Conservation (phyloP, 1,140 invertebrate genomes). For the Druon quercuslanigerum region DNA sequence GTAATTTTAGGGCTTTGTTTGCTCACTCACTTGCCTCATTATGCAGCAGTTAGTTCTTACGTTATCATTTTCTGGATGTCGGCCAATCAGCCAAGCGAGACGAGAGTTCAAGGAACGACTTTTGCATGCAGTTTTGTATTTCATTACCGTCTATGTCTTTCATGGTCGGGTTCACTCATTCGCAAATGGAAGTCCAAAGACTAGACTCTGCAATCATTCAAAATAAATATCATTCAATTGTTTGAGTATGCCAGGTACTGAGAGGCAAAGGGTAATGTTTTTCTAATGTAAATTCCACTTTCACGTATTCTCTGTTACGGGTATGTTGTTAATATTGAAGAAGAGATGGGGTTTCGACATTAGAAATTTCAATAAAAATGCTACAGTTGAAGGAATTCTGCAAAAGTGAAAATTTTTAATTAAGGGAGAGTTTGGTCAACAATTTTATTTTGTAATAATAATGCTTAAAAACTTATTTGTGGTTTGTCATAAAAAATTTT, state of each 20-base stretch:
- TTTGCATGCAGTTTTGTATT: slow-evolving; percentile 14
- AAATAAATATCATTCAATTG: slow-evolving; percentile 7
- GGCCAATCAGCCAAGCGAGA: slow-evolving; percentile 5
- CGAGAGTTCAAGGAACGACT: slow-evolving; percentile 14
- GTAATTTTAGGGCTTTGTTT: slow-evolving; percentile 17
- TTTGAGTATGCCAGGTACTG: neutral
- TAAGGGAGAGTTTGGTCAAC: too few relatives aligned
- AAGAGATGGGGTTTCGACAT: neutral
- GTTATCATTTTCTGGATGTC: slow-evolving; percentile 24
- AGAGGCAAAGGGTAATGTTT: neutral
- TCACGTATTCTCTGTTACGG: neutral
- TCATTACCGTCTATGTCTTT: neutral
- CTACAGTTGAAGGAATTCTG: too few relatives aligned
- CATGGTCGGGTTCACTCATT: slow-evolving; percentile 1
- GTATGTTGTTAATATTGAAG: neutral
- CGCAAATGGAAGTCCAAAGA: neutral
- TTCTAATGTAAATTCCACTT: slow-evolving; percentile 1
- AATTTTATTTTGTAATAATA: too few relatives aligned
- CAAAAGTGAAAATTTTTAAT: too few relatives aligned
- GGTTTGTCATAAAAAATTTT: too few relatives aligned
- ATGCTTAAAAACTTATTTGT: too few relatives aligned
- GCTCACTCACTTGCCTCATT: slow-evolving; percentile 2
- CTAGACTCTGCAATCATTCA: neutral
- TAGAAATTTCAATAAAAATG: neutral
- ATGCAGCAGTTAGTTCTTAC: slow-evolving; percentile 6